These are phyloP conservation scores for Lamellibrachia satsuma DNA, from an alignment of 2,888 invertebrate genomes.

Conservation along the genomic window DNA sequence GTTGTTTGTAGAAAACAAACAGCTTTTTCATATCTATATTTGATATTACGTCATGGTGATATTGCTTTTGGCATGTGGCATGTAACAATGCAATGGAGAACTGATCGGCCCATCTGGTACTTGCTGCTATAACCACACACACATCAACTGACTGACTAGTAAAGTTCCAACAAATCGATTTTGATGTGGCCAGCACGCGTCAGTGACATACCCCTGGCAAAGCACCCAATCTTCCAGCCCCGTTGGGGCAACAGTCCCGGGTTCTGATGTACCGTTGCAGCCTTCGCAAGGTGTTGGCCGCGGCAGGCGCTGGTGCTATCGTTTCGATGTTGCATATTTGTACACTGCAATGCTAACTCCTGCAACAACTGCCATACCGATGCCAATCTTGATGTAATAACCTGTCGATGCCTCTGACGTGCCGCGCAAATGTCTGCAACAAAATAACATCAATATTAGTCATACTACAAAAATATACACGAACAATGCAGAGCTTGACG, in stretches of 20 bases:
- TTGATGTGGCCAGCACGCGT: background rate
- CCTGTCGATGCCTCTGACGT: constrained; percentile 25
- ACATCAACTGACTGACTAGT: background rate
- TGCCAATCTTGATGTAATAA: constrained; percentile 38
- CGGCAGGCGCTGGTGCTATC: background rate
- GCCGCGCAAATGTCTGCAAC: constrained; percentile 38
- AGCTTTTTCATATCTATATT: background rate
- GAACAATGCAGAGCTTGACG: background rate
- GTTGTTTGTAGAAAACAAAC: constrained; percentile 6
- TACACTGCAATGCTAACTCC: constrained; percentile 35
- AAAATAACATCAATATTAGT: background rate
- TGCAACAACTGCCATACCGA: constrained; percentile 36
- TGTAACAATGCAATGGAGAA: background rate
- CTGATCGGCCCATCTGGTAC: background rate
- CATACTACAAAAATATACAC: background rate
- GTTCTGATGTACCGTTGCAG: background rate
- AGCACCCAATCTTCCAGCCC: background rate
- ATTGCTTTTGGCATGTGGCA: background rate
- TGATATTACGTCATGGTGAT: background rate
- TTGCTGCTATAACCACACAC: background rate
- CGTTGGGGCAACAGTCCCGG: background rate
- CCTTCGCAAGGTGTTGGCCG: background rate
- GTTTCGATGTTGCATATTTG: constrained; percentile 24
- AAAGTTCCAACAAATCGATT: background rate
- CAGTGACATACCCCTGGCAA: background rate